phyloP scores from a whole-genome alignment of 2,888 invertebrate genomes.

The Mycalesis mineus region DNA sequence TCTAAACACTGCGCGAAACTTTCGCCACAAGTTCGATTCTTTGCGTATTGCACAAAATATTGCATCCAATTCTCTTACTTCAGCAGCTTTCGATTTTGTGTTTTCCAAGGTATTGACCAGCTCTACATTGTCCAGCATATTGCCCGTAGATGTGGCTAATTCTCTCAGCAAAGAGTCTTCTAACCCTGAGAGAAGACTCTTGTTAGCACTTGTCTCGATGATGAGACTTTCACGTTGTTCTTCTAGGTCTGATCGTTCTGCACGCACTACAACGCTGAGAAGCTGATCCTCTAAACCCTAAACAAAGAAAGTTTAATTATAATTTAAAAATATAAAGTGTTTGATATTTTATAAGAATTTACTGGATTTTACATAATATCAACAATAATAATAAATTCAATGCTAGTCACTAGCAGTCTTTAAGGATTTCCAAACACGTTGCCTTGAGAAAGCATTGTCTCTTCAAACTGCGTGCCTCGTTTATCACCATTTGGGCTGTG shows the following conservation, averaged over 20 bases:
- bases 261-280: slow-evolving; percentile 91
- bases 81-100: slow-evolving; percentile 90
- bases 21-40: too few relatives aligned
- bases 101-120: slow-evolving; percentile 91
- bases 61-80: slow-evolving; percentile 70
- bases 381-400: too few relatives aligned
- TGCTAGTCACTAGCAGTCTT: too few relatives aligned
- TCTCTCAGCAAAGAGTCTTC: slow-evolving; percentile 92
- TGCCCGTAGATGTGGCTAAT: slow-evolving; percentile 90
- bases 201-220: slow-evolving; percentile 90
- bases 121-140: slow-evolving; percentile 95
- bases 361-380: too few relatives aligned
- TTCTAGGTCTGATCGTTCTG: slow-evolving; percentile 91
- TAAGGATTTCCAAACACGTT: too few relatives aligned
- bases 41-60: neutral
- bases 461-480: too few relatives aligned
- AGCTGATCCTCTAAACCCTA: slow-evolving; percentile 94
- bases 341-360: too few relatives aligned
- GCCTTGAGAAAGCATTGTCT: too few relatives aligned
- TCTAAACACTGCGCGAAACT: too few relatives aligned
- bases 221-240: slow-evolving; percentile 91
- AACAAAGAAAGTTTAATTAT: neutral
- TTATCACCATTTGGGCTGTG: too few relatives aligned
- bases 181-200: slow-evolving; percentile 87
- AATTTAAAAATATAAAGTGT: too few relatives aligned